A percentile compares a stretch with the other conserved stretches of the same genome.
Conservation (phyloP, 2,797 vertebrate genomes). For the Lutra lutra region DNA sequence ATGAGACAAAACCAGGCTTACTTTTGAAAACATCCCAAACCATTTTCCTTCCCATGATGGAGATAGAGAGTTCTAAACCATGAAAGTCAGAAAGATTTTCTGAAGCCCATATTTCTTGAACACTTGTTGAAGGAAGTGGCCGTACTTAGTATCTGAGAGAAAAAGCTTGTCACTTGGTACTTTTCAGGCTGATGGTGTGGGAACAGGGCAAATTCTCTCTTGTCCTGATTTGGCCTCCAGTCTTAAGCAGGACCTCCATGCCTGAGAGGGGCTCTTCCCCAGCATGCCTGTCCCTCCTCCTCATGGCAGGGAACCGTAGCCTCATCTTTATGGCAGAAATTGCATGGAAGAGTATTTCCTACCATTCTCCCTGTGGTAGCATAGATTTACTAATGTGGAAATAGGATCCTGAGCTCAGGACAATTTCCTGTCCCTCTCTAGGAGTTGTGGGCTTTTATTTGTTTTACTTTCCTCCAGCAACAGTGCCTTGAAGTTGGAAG, state of each 20-base stretch:
- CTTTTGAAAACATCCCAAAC: not conserved
- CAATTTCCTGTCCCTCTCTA: not conserved
- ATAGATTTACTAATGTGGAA: not conserved
- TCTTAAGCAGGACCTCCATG: not conserved
- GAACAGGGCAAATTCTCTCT: not conserved
- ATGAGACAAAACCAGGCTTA: not conserved
- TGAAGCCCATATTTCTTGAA: not conserved
- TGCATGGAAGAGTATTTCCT: not conserved
- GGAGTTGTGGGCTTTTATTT: not conserved
- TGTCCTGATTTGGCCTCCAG: not conserved
- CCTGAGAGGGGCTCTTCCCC: not conserved
- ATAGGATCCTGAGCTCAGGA: not conserved
- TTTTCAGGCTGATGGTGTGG: not conserved
- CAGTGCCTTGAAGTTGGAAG: not conserved
- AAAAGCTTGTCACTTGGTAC: not conserved
- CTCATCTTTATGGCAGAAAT: not conserved
- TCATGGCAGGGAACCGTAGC: not conserved
- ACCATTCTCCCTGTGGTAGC: not conserved
- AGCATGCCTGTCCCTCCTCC: not conserved
- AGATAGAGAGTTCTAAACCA: not conserved
- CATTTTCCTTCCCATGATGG: not conserved
- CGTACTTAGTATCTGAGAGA: not conserved
- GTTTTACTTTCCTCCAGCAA: not conserved
- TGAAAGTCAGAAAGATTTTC: not conserved
- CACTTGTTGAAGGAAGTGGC: not conserved